These are phyloP conservation scores for Psophia crepitans DNA, from an alignment of 2,113 vertebrate species.

Conservation along the genomic window DNA sequence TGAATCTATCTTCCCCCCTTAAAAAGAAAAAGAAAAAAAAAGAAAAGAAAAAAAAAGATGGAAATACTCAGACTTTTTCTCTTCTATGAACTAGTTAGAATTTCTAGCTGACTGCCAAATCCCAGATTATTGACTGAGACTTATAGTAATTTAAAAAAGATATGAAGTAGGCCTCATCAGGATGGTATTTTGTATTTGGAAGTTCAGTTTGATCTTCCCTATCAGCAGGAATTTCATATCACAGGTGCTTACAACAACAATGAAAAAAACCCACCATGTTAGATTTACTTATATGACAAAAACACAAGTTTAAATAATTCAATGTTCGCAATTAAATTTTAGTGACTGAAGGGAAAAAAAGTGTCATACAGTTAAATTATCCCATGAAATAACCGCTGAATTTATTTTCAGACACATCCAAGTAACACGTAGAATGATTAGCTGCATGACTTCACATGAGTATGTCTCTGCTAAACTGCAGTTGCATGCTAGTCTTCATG, in stretches of 20 bases:
- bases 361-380: background rate
- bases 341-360: background rate
- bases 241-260: background rate
- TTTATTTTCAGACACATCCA: background rate
- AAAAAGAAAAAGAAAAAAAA: background rate
- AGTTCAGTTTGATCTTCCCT: background rate
- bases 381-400: background rate
- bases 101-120: background rate
- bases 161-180: background rate
- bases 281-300: background rate
- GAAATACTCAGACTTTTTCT: background rate
- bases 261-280: background rate
- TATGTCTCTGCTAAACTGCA: background rate
- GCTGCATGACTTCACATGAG: background rate
- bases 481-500: background rate
- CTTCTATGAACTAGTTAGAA: background rate
- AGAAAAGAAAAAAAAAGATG: background rate
- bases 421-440: background rate
- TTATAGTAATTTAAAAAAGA: background rate
- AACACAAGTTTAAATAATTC: background rate
- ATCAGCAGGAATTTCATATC: background rate
- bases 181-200: background rate
- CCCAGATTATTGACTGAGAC: constrained; percentile 17
- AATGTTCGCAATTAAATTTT: background rate
- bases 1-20: background rate